Conservation (phyloP, 2,113 vertebrate genomes). For the Xiphophorus maculatus region DNA sequence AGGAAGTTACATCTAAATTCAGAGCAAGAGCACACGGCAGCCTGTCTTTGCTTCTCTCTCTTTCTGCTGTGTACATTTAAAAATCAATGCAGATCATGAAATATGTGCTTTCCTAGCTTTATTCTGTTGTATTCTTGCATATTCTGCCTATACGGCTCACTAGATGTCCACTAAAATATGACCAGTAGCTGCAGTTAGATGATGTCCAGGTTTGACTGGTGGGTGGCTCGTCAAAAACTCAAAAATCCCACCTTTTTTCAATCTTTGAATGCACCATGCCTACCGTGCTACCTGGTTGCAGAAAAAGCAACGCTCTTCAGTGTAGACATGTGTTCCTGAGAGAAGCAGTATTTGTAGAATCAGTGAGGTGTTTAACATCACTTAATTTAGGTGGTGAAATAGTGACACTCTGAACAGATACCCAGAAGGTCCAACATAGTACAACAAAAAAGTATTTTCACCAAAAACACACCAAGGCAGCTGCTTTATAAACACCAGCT, state of each 20-base stretch:
- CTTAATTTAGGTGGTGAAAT: neutral
- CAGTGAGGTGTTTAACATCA: no score
- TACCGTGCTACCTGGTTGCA: neutral
- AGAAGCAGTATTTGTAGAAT: no score
- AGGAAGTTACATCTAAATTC: constrained; percentile 67
- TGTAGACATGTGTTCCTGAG: no score
- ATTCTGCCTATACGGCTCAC: neutral
- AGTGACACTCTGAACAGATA: neutral
- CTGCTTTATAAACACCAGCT: no score
- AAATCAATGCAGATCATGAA: no score
- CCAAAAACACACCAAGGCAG: no score
- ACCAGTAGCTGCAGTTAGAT: neutral
- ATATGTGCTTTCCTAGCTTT: constrained; percentile 37
- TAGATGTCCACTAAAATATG: neutral
- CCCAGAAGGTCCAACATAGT: neutral
- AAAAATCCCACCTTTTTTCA: neutral
- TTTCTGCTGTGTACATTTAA: constrained; percentile 60
- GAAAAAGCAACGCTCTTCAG: no score
- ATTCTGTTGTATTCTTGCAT: constrained; percentile 61
- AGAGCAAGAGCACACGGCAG: constrained; percentile 58
- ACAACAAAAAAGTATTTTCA: no score
- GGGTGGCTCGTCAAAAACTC: neutral
- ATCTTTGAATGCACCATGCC: neutral
- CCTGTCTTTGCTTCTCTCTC: constrained; percentile 46
- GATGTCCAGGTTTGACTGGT: neutral